These are phyloP conservation scores for Xestobium rufovillosum DNA, from an alignment of 2,888 invertebrate genomes.

Conservation along the genomic window DNA sequence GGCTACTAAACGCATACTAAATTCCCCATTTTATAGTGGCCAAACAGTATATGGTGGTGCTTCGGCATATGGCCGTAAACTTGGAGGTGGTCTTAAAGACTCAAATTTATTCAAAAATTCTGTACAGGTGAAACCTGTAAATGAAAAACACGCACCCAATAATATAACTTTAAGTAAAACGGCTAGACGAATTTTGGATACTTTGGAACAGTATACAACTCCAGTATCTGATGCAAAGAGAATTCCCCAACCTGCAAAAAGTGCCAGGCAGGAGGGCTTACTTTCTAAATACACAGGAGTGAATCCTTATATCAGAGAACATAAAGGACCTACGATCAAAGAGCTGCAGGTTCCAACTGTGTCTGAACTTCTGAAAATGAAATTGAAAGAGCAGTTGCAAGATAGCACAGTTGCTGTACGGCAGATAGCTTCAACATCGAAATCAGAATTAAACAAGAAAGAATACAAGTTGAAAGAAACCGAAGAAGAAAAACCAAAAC, in stretches of 20 bases:
- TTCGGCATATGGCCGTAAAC: constrained; percentile 46
- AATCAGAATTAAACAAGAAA: constrained; percentile 36
- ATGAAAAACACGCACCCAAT: constrained; percentile 27
- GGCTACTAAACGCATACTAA: constrained; percentile 41
- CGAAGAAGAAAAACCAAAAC: constrained; percentile 36
- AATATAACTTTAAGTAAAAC: constrained; percentile 58
- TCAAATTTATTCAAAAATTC: constrained; percentile 30
- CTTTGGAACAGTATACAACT: constrained; percentile 75
- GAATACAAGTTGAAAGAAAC: constrained; percentile 33
- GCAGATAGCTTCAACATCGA: constrained; percentile 51
- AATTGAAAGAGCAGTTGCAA: constrained; percentile 51
- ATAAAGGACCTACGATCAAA: constrained; percentile 32
- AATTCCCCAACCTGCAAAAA: constrained; percentile 52
- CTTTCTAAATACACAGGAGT: constrained; percentile 32
- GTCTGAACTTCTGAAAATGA: constrained; percentile 54
- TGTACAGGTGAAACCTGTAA: constrained; percentile 46
- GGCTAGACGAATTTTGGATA: constrained; percentile 68
- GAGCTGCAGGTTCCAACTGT: constrained; percentile 57
- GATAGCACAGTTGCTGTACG: constrained; percentile 55
- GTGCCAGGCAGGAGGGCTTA: constrained; percentile 24
- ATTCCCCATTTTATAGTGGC: constrained; percentile 70
- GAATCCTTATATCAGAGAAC: constrained; percentile 33
- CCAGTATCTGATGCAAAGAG: constrained; percentile 68
- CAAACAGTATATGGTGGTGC: constrained; percentile 71
- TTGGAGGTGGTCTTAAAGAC: constrained; percentile 18